Base-by-base conservation (phyloP, 2,797 vertebrate species). In the Nannoperca obscura region DNA sequence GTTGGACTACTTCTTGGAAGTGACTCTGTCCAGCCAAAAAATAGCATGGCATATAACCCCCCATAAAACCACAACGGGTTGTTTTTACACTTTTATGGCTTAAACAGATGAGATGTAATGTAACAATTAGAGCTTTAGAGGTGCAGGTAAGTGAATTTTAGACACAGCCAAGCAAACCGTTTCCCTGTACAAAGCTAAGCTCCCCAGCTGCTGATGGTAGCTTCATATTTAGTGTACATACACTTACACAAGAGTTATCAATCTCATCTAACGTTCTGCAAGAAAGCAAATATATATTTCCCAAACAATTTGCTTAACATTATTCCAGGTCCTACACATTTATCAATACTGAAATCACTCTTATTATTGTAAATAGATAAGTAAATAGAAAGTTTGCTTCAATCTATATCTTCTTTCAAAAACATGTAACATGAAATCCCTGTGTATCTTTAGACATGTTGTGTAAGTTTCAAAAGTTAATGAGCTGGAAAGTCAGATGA, bases 401-500 rank as follows among this genome's bases (percentile, higher is more conserved):
- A 46, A 17, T 64, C 30, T 42, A 64, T 58, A 74, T 78, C 53
- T 70, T 34, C 15, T 58, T 73, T 67, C 55, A 60, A 71, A 81
- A 71, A 62, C 38, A 75, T 60, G 24, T 71, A 60, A 73, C 24
- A 27, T 27, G 38, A 32, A 11, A 61, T 38, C 52, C 30, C 5
- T 30, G 13, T 55, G 53, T 62, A 65, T 9, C 46, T 71, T 68
- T 17, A 81, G 52, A 74, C 27, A 46, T 62, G 50, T 10, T 38
- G 36, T 38, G 10, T 52, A 71, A n/a, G 66, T 74, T 59, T 78
- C 77, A 85, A n/a, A 72, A 76, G 42, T 72, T 62, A 86, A 88
- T 24, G 42, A 75, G 50, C 62, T 76, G 61, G 64, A 85, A 86
- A 83, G 34, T 83, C 34, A 80, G 34, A 90, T 61, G 50, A 84